phyloP scores from a whole-genome alignment of 2,888 invertebrate genomes.

The Drosophila aldrichi region DNA sequence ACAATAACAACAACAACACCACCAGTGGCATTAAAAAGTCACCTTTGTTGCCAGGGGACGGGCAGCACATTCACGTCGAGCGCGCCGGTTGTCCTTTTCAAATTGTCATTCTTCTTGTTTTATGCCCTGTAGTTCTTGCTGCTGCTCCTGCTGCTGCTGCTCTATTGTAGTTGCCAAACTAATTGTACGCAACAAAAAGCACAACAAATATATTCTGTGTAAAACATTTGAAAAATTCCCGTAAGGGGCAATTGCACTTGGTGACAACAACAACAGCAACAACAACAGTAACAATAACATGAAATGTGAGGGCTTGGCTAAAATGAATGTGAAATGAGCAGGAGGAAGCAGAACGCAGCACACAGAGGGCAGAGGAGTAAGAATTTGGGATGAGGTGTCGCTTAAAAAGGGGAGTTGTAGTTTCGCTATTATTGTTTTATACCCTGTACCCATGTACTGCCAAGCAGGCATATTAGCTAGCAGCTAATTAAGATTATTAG shows the following conservation, averaged over 20 bases:
- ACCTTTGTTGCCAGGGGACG: constrained; percentile 66
- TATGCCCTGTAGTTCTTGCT: constrained; percentile 67
- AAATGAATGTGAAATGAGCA: constrained; percentile 58
- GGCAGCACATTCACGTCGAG: constrained; percentile 30
- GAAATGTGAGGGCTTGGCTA: constrained; percentile 37
- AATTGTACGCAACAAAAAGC: constrained; percentile 76
- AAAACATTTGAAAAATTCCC: constrained; percentile 75
- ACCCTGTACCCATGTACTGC: background rate
- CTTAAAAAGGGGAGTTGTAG: constrained; percentile 2
- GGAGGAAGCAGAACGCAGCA: constrained; percentile 3
- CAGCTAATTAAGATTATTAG: background rate
- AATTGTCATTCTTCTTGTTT: constrained; percentile 74
- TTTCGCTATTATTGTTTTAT: constrained; percentile 32
- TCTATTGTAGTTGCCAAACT: constrained; percentile 66
- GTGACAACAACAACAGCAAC: constrained; percentile 48
- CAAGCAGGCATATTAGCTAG: background rate
- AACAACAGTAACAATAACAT: constrained; percentile 18
- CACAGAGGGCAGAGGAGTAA: background rate
- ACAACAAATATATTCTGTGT: constrained; percentile 66
- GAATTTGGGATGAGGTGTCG: background rate
- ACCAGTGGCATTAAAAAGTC: constrained; percentile 75
- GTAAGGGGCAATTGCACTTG: constrained; percentile 73
- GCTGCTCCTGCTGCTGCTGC: constrained; percentile 43
- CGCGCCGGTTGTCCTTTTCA: constrained; percentile 62
- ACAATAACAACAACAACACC: constrained; percentile 41